Evolutionary conservation across 2,113 vertebrate species (phyloP), one percentile per base, ranked within the genome.

Genomic region (Nothocercus nigrocapillus): DNA sequence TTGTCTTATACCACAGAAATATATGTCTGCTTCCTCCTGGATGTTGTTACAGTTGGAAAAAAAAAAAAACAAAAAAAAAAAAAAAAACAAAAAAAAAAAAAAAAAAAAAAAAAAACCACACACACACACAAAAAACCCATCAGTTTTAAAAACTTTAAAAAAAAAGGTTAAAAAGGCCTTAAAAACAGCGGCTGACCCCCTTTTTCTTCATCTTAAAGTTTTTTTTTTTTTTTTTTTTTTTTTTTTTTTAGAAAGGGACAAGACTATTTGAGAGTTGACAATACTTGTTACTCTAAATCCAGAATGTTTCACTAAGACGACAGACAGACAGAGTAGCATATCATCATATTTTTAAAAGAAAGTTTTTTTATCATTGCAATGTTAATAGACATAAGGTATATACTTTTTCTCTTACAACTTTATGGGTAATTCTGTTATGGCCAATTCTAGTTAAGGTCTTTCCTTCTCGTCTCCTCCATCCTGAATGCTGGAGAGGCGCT

Each of bases 341-440:
- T 30, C n/a, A 2, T 25, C 40, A 47, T n/a, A 2, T 25, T 1
- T 1, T 42, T 25, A 8, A 56, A 56, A 70, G 10, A 5, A 47
- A 21, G 10, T 32, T 68, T 42, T 42, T 61, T 62, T 30, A 2
- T 20, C 20, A 21, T 25, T 15, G n/a, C 17, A 40, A 0, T 47
- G 47, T 82, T 22, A 15, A 9, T 24, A 72, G 36, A 6, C 14
- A 5, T 5, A 19, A 0, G 1, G 15, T 56, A 17, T 56, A 30
- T 2, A 4, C 38, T 75, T 58, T 25, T 11, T 20, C 18, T 59
- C 49, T 47, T 15, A 30, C 30, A 58, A 30, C 17, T 58, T 4
- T 1, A 3, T 1, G 25, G 72, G 14, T 19, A 11, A 4, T 2
- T 10, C 5, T 14, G 2, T 3, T 1, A 3, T 1, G 22, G 72